Evolutionary conservation across 2,888 invertebrate species (phyloP).

Genomic region (Melinopterus prodromus): DNA sequence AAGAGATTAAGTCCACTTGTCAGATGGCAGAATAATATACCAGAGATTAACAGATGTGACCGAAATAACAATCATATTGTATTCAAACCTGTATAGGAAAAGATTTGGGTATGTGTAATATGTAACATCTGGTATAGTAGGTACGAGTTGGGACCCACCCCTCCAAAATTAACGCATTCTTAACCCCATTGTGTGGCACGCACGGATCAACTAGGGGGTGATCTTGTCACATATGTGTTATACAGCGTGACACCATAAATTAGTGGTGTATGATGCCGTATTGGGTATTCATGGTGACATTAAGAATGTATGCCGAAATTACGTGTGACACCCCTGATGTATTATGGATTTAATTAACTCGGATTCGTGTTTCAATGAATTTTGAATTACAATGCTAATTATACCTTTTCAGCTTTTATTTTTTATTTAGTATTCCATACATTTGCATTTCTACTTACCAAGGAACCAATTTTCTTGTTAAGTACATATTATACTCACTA

Average conservation of each 20-base stretch:
- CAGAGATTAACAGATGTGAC: neutral
- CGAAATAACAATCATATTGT: neutral
- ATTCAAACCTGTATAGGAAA: neutral
- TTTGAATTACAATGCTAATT: neutral
- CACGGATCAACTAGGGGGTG: neutral
- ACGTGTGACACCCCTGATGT: neutral
- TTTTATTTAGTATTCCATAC: neutral
- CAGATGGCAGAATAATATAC: neutral
- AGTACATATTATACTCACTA: no score
- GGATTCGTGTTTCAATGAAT: neutral
- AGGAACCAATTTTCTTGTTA: no score
- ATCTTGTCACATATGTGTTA: slow-evolving; percentile 4
- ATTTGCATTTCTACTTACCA: neutral
- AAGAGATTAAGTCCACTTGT: neutral
- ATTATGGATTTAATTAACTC: neutral
- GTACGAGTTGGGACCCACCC: neutral
- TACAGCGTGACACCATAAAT: neutral
- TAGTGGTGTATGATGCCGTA: neutral
- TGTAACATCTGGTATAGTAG: neutral
- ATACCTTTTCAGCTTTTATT: neutral
- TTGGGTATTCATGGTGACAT: neutral
- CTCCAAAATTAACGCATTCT: neutral
- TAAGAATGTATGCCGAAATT: neutral
- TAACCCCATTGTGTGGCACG: neutral
- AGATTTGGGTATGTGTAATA: neutral